These are phyloP conservation scores for Paelopatides confundens DNA, from an alignment of 53 echinoderm and acorn worm species.

Conservation along the genomic window DNA sequence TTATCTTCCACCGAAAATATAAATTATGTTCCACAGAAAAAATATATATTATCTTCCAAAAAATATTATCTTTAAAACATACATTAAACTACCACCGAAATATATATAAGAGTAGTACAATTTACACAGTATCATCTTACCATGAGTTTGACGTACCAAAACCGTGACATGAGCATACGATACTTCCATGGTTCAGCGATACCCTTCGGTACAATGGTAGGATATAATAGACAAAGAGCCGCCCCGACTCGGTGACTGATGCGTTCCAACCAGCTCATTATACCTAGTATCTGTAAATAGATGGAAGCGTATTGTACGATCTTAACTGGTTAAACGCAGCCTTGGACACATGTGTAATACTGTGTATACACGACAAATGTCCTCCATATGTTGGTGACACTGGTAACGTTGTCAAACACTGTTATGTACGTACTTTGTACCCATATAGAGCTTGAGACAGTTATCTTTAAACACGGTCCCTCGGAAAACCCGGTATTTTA, in stretches of 20 bases:
- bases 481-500: no score
- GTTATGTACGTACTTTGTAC: background rate
- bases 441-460: background rate
- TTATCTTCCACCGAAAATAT: no score
- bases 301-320: background rate
- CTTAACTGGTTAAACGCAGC: no score
- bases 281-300: constrained; percentile 30
- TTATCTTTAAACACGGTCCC: background rate
- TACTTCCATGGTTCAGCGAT: constrained; percentile 86
- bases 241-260: constrained; percentile 35
- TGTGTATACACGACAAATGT: no score
- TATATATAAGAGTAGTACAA: no score
- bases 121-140: no score
- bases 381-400: background rate
- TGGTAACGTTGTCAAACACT: background rate
- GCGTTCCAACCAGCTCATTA: constrained; percentile 19
- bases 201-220: constrained; percentile 69
- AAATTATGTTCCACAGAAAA: no score
- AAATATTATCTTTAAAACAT: no score
- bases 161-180: constrained; percentile 46
- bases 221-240: constrained; percentile 16
- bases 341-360: no score
- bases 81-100: no score
- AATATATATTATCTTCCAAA: no score
- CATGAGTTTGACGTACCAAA: constrained; percentile 19